Base-by-base conservation (phyloP, 2,113 vertebrate genomes). In the Brachionichthys hirsutus region DNA sequence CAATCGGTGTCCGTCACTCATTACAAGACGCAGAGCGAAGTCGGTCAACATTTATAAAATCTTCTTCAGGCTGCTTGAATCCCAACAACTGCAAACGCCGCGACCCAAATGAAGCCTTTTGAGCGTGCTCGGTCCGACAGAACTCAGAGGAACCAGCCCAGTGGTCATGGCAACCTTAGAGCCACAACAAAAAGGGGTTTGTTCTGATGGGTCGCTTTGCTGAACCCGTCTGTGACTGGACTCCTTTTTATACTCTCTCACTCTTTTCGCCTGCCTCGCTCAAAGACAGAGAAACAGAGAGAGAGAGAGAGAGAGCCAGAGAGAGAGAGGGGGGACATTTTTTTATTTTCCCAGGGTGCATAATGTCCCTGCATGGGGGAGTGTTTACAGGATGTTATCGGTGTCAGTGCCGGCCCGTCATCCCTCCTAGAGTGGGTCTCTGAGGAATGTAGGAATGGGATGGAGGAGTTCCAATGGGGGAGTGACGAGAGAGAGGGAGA, bases 311-410 rank as follows among this genome's bases (percentile, higher is more conserved):
- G 6, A 36, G 5, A 66, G 20, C 62, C 18, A 55, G 12, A 47
- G 16, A 51, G 15, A 54, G 7, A 24, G 11, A 49, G n/a, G 51
- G 16, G 43, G 36, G 50, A 36, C 38, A 56, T 52, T 15, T n/a
- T 56, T 42, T 20, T 2, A 4, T 59, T 56, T 84, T 78, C 75
- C 70, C 78, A 70, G 61, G 61, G 75, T 75, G 72, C 69, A 60
- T 41, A 41, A 70, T 77, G 83, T 82, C 77, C 80, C 77, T 80
- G 68, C 72, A 75, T 73, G 68, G 84, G 24, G 73, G 76, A 81
- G 74, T 90, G 86, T 89, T 91, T 89, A 83, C 83, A 86, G 83
- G 87, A 90, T 89, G 86, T 89, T 89, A 90, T 89, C 86, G 84
- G 73, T 87, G 74, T 83, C 83, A 58, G 67, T 63, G 78, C 62